Base-by-base conservation (phyloP, 2,888 invertebrate species). In the Amphipoea lucens region DNA sequence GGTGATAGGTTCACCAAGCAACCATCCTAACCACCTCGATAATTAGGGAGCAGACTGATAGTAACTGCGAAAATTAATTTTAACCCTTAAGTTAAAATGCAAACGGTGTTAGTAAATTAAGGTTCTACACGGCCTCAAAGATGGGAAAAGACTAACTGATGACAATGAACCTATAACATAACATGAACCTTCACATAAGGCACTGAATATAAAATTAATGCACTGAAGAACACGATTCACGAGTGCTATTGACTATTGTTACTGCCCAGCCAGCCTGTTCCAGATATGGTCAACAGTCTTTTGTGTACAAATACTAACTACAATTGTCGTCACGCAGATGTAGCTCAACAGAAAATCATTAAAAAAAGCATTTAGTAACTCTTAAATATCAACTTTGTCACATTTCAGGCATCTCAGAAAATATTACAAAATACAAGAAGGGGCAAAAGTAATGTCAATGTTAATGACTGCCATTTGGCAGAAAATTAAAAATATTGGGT, bases 191-290 rank as follows among this genome's bases (percentile, higher is more conserved):
- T 60, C 74, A 51, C 42, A 2, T 65, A 40, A 29, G 45, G 3
- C 17, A 66, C 48, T 42, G 9, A 23, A 40, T 14, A 73, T 60
- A 79, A 60, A 60, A 12, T 68, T 29, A 29, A 51, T 40, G 6
- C 54, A 20, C 57, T 57, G n/a, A 17, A 81, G 51, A 45, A 79
- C 48, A 71, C 40, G 23, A 54, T 45, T 23, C 66, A 66, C n/a
- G 51, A 68, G 20, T 74, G 51, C 42, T 51, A 67, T 42, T 73
- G 80, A 67, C 66, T 51, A 45, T 42, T 67, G 81, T 80, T 51
- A 29, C 36, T 73, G 51, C 14, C 48, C 45, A 74, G 20, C 5
- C n/a, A 74, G 14, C 5, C n/a, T 51, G 73, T n/a, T 36, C 67
- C 60, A 36, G 20, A 74, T 67, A 67, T 67, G 51, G 7, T 60